A percentile compares a stretch with the other conserved stretches of the same genome.
Evolutionary conservation across 2,888 invertebrate genomes (phyloP).

Genomic region (Dicranocentrus wangi): DNA sequence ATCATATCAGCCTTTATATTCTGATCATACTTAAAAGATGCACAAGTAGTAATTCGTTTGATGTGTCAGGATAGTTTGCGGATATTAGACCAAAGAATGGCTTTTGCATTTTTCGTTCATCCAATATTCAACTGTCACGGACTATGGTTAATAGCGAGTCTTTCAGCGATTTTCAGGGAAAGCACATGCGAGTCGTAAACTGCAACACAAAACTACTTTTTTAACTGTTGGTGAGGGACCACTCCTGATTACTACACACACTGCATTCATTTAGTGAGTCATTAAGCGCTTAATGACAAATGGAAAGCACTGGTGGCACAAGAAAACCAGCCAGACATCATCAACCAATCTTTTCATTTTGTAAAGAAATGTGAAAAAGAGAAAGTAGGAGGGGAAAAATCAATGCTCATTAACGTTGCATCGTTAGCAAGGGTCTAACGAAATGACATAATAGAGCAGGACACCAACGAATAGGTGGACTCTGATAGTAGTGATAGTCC

Average conservation of each 20-base stretch:
- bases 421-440: slow-evolving; percentile 35
- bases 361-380: slow-evolving; percentile 22
- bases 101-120: too few species aligned
- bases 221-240: slow-evolving; percentile 42
- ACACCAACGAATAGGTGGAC: too few species aligned
- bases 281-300: slow-evolving; percentile 58
- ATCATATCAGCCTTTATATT: too few species aligned
- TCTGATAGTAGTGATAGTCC: too few species aligned
- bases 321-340: slow-evolving; percentile 21
- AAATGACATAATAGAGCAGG: too few species aligned
- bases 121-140: too few species aligned
- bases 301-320: slow-evolving; percentile 40
- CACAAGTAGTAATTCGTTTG: too few species aligned
- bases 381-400: slow-evolving; percentile 35
- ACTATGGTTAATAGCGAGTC: too few species aligned
- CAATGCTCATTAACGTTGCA: slow-evolving; percentile 61
- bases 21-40: too few species aligned
- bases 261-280: slow-evolving; percentile 56
- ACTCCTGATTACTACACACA: slow-evolving; percentile 29
- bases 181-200: slow-evolving; percentile 30
- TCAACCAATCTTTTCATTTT: slow-evolving; percentile 16
- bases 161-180: too few species aligned
- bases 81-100: too few species aligned
- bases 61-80: too few species aligned
- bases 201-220: slow-evolving; percentile 51